Evolutionary conservation across 2,797 vertebrate species (phyloP), one percentile per base, ranked within the genome.

Genomic region (Eulemur mongoz): DNA sequence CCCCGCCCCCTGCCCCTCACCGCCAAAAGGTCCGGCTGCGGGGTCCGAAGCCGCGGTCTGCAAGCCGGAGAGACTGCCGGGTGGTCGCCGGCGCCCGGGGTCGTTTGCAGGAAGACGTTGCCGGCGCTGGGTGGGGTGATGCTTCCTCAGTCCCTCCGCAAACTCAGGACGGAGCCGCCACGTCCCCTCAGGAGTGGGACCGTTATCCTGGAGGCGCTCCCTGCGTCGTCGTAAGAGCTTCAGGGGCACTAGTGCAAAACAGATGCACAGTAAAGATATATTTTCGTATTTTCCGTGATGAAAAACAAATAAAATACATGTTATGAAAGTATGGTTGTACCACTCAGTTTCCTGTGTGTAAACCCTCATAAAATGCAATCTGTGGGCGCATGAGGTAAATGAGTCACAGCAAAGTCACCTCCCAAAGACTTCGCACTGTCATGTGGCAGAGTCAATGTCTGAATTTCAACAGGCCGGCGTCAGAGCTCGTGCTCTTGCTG

Each of bases 71-170:
- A 9, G 32, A 4, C 30, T 32, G 98, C 98, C 98, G 98, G 98
- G 99, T 98, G 98, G 99, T 99, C 98, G 99, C 99, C 98, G 99
- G 98, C 96, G 96, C 98, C 97, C 98, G 99, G 98, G 99, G 99
- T 98, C 99, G 98, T 98, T 98, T 99, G 98, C 61, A 15, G 80
- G 35, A 23, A 35, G 50, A 43, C 5, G 7, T 30, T 69, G 52
- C 20, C 13, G 8, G 22, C 78, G 5, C 38, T 1, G 23, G 11
- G 17, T 63, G 38, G 52, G 25, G 6, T 50, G 11, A 35, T 25
- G 23, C 97, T 92, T 96, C 70, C 92, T 30, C 61, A 61, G 27
- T 63, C 98, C 98, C 98, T 98, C 97, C 38, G 25, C 25, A 80
- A 75, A 38, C 50, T 85, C 70, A 92, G 94, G 54, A 59, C 48